A percentile compares a stretch with the other conserved stretches of the same genome.
Conservation (phyloP, 2,888 invertebrate species). For the Sarcophaga rosellei region DNA sequence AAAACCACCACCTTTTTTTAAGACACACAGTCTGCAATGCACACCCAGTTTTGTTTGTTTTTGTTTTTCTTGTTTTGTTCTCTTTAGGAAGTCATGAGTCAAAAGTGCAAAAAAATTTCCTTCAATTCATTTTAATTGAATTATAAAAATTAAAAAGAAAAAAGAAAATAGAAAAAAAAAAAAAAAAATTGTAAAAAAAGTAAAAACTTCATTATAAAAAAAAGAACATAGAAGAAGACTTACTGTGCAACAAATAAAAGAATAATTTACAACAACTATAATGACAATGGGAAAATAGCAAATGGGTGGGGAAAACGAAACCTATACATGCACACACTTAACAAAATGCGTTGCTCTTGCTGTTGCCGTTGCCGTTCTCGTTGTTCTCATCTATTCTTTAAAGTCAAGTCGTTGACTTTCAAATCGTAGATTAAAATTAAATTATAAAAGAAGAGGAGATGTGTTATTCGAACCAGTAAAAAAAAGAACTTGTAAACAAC, state of each 20-base stretch:
- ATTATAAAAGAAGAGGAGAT: too few relatives aligned
- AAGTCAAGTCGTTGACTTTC: constrained; percentile 4
- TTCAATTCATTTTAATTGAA: constrained; percentile 77
- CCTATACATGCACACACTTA: too few relatives aligned
- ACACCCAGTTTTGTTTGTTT: constrained; percentile 29
- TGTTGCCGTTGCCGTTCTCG: too few relatives aligned
- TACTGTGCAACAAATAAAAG: background rate
- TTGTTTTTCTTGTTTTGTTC: background rate
- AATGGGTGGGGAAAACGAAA: too few relatives aligned
- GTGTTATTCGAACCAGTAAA: too few relatives aligned
- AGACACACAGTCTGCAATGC: background rate
- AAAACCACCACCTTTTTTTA: background rate
- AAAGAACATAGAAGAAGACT: background rate
- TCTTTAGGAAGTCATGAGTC: constrained; percentile 70
- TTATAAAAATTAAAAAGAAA: constrained; percentile 72
- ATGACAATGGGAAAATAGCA: too few relatives aligned
- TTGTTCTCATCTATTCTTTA: too few relatives aligned
- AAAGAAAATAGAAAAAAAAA: constrained; percentile 42
- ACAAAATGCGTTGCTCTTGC: too few relatives aligned
- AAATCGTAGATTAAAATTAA: constrained; percentile 25
- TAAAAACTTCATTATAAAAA: constrained; percentile 14
- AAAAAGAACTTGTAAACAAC: too few relatives aligned
- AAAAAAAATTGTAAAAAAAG: background rate
- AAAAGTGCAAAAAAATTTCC: constrained; percentile 76
- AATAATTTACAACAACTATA: background rate